Percentiles rank a stretch among this genome's conserved stretches.
phyloP scores from a whole-genome alignment of 2,113 vertebrate species.

The Labeo catla region DNA sequence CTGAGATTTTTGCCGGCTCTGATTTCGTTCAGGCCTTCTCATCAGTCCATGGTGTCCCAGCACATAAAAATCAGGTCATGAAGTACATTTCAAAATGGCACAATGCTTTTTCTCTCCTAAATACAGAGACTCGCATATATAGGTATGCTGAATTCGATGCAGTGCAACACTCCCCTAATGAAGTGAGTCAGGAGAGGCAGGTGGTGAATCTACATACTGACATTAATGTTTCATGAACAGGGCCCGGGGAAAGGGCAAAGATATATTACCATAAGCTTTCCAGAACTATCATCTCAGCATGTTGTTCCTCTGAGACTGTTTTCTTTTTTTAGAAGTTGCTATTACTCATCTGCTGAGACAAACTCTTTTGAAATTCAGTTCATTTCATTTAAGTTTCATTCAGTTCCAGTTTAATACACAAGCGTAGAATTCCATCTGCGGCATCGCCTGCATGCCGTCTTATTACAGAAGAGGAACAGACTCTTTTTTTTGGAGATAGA shows the following conservation, averaged over 20 bases:
- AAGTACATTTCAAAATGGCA: neutral
- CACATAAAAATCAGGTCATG: slow-evolving; percentile 7
- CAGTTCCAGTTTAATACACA: slow-evolving; percentile 13
- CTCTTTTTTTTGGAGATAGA: slow-evolving; percentile 1
- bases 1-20: neutral
- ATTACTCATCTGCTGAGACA: slow-evolving; percentile 4
- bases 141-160: neutral
- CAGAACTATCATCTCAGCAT: slow-evolving; percentile 29
- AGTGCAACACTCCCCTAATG: neutral
- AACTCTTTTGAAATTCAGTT: slow-evolving; percentile 30
- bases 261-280: slow-evolving; percentile 31
- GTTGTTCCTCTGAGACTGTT: slow-evolving; percentile 30
- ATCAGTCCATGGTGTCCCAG: neutral
- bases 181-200: slow-evolving; percentile 41
- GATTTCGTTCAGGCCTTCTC: neutral
- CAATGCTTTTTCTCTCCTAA: neutral
- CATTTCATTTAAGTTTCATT: slow-evolving; percentile 23
- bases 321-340: slow-evolving; percentile 30
- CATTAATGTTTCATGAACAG: slow-evolving; percentile 48
- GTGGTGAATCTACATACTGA: slow-evolving; percentile 46
- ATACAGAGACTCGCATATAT: slow-evolving; percentile 4
- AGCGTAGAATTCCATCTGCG: slow-evolving; percentile 15
- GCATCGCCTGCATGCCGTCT: neutral
- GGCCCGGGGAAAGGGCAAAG: slow-evolving; percentile 40
- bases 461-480: slow-evolving; percentile 31